These are phyloP conservation scores for Chironex yamaguchii DNA, from an alignment of 30 jellyfish, hydroid and myxozoan species.

Conservation along the genomic window DNA sequence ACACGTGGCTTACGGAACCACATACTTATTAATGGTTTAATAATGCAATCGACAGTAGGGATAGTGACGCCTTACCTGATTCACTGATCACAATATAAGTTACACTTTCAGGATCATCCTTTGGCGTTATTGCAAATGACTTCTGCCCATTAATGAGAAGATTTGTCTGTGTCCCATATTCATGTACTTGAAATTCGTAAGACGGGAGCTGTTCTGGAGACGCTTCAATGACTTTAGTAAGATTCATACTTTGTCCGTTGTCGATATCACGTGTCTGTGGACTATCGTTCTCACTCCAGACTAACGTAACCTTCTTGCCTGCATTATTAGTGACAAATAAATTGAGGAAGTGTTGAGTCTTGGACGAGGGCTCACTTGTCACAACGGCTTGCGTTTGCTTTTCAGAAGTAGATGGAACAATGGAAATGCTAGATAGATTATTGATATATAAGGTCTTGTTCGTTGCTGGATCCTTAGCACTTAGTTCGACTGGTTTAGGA, in stretches of 20 bases:
- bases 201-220: slow-evolving; percentile 58
- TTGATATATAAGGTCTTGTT: background rate
- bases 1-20: too few relatives aligned
- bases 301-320: slow-evolving; percentile 91
- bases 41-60: too few relatives aligned
- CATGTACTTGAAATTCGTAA: slow-evolving; percentile 90
- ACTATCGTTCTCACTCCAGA: slow-evolving; percentile 91
- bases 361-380: background rate
- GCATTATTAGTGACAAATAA: slow-evolving; percentile 85
- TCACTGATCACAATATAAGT: slow-evolving; percentile 72
- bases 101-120: slow-evolving; percentile 70
- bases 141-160: slow-evolving; percentile 88
- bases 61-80: slow-evolving; percentile 23
- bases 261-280: slow-evolving; percentile 87
- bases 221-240: slow-evolving; percentile 62
- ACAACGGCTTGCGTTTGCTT: too few relatives aligned
- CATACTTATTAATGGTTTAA: too few relatives aligned
- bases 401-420: too few relatives aligned
- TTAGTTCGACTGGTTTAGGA: too few relatives aligned
- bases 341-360: slow-evolving; percentile 31
- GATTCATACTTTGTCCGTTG: slow-evolving; percentile 72
- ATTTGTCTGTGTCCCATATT: slow-evolving; percentile 85
- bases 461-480: background rate
- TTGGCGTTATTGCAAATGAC: slow-evolving; percentile 75
- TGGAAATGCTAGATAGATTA: background rate